Base-by-base conservation (phyloP, 2,888 invertebrate species). In the Nipponacmea schrenckii region DNA sequence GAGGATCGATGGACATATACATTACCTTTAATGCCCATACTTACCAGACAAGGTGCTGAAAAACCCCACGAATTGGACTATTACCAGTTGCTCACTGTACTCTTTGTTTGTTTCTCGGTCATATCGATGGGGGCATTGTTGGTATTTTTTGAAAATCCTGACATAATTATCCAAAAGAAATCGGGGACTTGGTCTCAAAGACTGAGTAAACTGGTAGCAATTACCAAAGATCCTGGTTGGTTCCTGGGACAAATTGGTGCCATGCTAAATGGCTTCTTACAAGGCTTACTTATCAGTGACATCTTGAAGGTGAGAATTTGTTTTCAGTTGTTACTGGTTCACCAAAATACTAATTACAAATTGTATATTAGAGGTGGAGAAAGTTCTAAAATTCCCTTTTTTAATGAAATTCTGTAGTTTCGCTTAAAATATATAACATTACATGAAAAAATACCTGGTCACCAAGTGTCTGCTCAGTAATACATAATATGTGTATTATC, bases 211-310 rank as follows among this genome's bases (percentile, higher is more conserved):
- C 75, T 84, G 17, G 68, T 74, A 8, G 70, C 75, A 20, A 81
- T 82, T 65, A 67, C 82, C 17, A 75, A 73, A n/a, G 81, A 81
- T 14, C 81, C 80, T 2, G 79, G 79, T 0, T 83, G 80, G 73
- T 64, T 79, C 17, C 75, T 82, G 31, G 73, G 80, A 17, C 80
- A 81, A 64, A 73, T 82, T 17, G 73, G 83, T 20, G 83, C 83
- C 77, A 67, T 81, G n/a, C 83, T 83, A 69, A 82, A 80, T 14
- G 85, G 85, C 4, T 83, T 83, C 75, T 81, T 81, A n/a, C 84
- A 84, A 66, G 85, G 81, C 20, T 76, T 85, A 64, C 82, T 85
- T 50, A 83, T 85, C 62, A 79, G 81, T 48, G 83, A 81, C 68
- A 82, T 85, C 20, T 80, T 83, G 17, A 83, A 84, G 84, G 85